phyloP scores from a whole-genome alignment of 1,140 invertebrate species.

The Chrysopa pallens region DNA sequence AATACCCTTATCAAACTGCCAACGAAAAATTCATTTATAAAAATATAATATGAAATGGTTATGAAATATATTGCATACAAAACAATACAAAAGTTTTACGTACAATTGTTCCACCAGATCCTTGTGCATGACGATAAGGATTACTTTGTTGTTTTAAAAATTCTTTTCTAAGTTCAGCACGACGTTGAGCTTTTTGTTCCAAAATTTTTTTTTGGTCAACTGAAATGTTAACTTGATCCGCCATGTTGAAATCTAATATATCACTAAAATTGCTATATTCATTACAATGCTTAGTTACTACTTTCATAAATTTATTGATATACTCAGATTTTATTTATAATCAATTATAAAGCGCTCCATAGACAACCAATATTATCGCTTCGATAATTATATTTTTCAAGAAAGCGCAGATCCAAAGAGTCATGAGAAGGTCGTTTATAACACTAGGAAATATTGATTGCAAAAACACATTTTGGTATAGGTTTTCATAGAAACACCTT shows the following conservation, averaged over 20 bases:
- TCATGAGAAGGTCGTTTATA: too few relatives aligned
- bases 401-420: too few relatives aligned
- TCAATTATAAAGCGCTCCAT: too few relatives aligned
- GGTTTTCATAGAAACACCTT: too few relatives aligned
- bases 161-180: constrained; percentile 34
- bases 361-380: too few relatives aligned
- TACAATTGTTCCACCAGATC: constrained; percentile 38
- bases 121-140: constrained; percentile 33
- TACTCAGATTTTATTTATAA: too few relatives aligned
- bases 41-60: neutral
- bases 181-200: constrained; percentile 32
- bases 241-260: neutral
- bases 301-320: too few relatives aligned
- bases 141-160: constrained; percentile 49
- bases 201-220: constrained; percentile 19
- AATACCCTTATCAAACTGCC: constrained; percentile 54
- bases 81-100: constrained; percentile 14
- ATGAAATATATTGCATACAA: neutral
- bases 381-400: too few relatives aligned
- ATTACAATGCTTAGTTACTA: too few relatives aligned
- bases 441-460: too few relatives aligned
- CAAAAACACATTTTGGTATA: too few relatives aligned
- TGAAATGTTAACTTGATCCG: constrained; percentile 3
- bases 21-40: neutral
- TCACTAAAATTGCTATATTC: too few relatives aligned